Evolutionary conservation across 2,797 vertebrate species (phyloP), one percentile per base, ranked within the genome.

Genomic region (Australoheros facetus): DNA sequence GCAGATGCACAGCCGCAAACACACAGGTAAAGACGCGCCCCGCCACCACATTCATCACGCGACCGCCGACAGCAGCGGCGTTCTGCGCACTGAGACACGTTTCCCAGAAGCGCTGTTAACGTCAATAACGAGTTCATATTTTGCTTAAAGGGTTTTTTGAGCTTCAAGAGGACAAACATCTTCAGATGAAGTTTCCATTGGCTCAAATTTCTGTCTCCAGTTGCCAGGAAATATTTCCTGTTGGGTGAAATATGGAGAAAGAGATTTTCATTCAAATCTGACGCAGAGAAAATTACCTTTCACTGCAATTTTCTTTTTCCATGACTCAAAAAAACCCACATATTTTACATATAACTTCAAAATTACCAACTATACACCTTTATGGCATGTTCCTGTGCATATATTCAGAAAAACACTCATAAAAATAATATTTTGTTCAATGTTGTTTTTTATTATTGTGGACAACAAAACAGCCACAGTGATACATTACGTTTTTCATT

Each of bases 1-100:
- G 88, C 98, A 99, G 95, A 98, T 99, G 98, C 98, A 99, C 81
- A 96, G 98, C 92, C 97, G 98, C 84, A 99, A 99, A 94, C 98
- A 99, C 95, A 99, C 98, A 95, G 98, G 98, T 99, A 17, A 42
- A 10, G 51, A 4, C n/a, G 23, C 21, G 34, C 13, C 26, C 51
- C 4, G 1, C n/a, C n/a, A 2, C 23, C 54, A 17, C 48, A 54
- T 7, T 7, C 32, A 4, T 28, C 53, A 5, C 19, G 7, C 11
- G 3, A 3, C 16, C 53, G n/a, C 34, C 4, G 19, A 34, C 58
- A 34, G 17, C 30, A 39, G 0, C 56, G 4, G 1, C 48, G 14
- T 0, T 54, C n/a, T 11, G 56, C 70, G 21, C 23, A 4, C 21
- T 5, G 4, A 60, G 16, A 53, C 21, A 1, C 28, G 7, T 66